Percentiles rank a stretch among this genome's conserved stretches.
Conservation (phyloP, 1,140 invertebrate species). For the Lucilia cuprina region DNA sequence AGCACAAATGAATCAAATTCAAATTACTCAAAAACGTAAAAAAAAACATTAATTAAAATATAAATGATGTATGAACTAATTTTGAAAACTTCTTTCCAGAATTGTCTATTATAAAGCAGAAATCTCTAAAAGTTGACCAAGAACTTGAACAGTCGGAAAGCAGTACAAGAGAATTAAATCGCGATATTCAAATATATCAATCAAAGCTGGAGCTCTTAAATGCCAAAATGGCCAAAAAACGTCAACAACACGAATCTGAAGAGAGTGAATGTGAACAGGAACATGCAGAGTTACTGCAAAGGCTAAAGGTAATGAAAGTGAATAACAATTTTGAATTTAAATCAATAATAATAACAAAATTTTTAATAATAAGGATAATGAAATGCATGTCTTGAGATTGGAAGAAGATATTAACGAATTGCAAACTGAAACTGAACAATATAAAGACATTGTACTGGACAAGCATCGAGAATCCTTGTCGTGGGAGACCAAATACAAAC, state of each 20-base stretch:
- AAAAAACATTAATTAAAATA: slow-evolving; percentile 41
- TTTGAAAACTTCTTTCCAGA: too few relatives aligned
- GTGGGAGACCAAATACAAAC: slow-evolving; percentile 80
- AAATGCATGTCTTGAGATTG: slow-evolving; percentile 70
- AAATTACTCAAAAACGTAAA: slow-evolving; percentile 73
- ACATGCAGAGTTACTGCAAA: slow-evolving; percentile 67
- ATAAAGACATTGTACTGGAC: slow-evolving; percentile 70
- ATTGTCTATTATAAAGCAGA: slow-evolving; percentile 77
- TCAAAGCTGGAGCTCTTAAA: slow-evolving; percentile 70
- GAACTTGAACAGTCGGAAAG: slow-evolving; percentile 68
- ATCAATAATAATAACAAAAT: not conserved
- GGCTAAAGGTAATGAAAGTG: slow-evolving; percentile 55
- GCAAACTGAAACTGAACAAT: slow-evolving; percentile 70
- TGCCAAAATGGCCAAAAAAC: slow-evolving; percentile 67
- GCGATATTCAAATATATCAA: slow-evolving; percentile 68
- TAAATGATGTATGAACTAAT: too few relatives aligned
- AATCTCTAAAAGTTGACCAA: slow-evolving; percentile 72
- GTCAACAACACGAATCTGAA: slow-evolving; percentile 67
- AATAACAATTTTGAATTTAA: not conserved
- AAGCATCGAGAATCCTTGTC: slow-evolving; percentile 74
- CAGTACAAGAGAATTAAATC: slow-evolving; percentile 67
- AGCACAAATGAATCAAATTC: slow-evolving; percentile 70
- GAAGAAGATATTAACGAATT: slow-evolving; percentile 73
- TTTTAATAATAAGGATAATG: slow-evolving; percentile 62
- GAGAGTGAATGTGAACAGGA: slow-evolving; percentile 68